These are phyloP conservation scores for Hipparchia sbordonii DNA, from an alignment of 2,888 invertebrate genomes.

Conservation along the genomic window DNA sequence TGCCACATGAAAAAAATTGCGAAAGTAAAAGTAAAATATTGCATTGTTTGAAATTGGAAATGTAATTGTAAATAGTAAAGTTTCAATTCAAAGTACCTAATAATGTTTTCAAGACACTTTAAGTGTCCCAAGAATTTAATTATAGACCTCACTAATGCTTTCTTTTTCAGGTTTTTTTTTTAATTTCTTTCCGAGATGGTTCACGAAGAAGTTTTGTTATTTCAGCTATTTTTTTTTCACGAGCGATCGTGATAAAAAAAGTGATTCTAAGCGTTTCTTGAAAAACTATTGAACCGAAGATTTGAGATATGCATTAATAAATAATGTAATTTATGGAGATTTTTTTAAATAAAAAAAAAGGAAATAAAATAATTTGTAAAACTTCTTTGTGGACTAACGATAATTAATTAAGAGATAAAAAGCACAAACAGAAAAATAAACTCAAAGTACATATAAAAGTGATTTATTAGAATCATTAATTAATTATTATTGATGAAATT, in stretches of 20 bases:
- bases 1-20: constrained; percentile 14
- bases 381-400: constrained; percentile 19
- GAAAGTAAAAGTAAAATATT: neutral
- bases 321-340: neutral
- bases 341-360: neutral
- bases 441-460: neutral
- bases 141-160: constrained; percentile 31
- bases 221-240: neutral
- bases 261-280: constrained; percentile 4
- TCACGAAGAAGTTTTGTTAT: constrained; percentile 23
- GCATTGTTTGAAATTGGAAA: neutral
- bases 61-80: constrained; percentile 6
- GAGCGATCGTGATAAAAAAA: neutral
- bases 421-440: neutral
- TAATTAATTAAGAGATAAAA: neutral
- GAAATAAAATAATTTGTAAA: constrained; percentile 3
- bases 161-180: constrained; percentile 37
- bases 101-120: neutral
- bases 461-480: neutral
- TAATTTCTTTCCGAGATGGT: constrained; percentile 21
- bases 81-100: constrained; percentile 3
- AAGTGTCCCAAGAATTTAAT: constrained; percentile 13
- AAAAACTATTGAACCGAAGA: constrained; percentile 30
- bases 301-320: neutral
- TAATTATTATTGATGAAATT: constrained; percentile 1